These are phyloP conservation scores for Semicossyphus pulcher DNA, from an alignment of 2,113 vertebrate species.

Conservation along the genomic window DNA sequence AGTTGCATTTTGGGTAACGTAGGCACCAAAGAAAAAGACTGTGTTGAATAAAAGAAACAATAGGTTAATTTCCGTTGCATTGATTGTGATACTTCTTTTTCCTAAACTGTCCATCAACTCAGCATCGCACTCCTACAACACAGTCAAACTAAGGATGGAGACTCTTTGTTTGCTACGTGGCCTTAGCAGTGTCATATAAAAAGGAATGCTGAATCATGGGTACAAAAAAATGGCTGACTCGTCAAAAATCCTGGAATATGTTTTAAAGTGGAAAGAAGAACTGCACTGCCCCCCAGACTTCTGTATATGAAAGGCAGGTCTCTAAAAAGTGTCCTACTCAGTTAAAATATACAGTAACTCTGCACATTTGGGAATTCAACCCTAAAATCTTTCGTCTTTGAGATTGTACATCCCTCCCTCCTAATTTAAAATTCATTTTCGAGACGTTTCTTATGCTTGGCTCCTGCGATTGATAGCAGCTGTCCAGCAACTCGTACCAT, in stretches of 20 bases:
- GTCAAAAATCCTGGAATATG: slow-evolving; percentile 13
- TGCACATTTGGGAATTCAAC: slow-evolving; percentile 31
- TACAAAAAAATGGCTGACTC: too few species aligned
- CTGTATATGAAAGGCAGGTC: neutral
- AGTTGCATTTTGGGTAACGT: too few species aligned
- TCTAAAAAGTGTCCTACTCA: slow-evolving; percentile 6
- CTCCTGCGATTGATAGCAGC: slow-evolving; percentile 75
- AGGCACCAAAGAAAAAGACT: too few species aligned
- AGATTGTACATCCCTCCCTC: slow-evolving; percentile 63
- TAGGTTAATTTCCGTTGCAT: too few species aligned
- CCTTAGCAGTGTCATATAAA: too few species aligned
- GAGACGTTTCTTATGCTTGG: slow-evolving; percentile 64
- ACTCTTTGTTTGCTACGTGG: too few species aligned
- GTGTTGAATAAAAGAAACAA: too few species aligned
- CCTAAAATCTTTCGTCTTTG: slow-evolving; percentile 41
- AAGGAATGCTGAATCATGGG: neutral
- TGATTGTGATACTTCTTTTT: too few species aligned
- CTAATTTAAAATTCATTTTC: slow-evolving; percentile 80
- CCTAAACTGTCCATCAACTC: too few species aligned
- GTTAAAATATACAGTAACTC: slow-evolving; percentile 36
- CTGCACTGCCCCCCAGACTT: neutral
- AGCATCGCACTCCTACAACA: too few species aligned
- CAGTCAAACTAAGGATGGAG: too few species aligned
- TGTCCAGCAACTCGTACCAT: slow-evolving; percentile 74
- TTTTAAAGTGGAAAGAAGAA: neutral